Percentiles rank a stretch among this genome's conserved stretches.
phyloP scores from a whole-genome alignment of 2,113 vertebrate species.

The Oncorhynchus masou region DNA sequence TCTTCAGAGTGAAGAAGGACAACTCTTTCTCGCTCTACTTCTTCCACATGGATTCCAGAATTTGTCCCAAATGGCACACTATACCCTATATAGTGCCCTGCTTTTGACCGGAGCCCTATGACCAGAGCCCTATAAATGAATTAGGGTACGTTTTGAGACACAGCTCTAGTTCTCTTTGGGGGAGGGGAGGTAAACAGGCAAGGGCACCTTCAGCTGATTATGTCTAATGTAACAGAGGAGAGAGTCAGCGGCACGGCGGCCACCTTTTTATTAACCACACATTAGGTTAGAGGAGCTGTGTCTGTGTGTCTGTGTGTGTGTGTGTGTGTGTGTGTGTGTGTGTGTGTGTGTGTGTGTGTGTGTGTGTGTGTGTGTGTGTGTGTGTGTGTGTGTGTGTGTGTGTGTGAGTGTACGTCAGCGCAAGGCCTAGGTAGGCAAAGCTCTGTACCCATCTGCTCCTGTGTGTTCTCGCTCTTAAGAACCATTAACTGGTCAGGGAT shows the following conservation, averaged over 20 bases:
- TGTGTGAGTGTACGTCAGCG: constrained; percentile 23
- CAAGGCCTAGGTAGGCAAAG: constrained; percentile 59
- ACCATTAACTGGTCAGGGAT: constrained; percentile 59
- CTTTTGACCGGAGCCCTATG: no score
- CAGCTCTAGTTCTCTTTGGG: no score
- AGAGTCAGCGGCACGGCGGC: constrained; percentile 41
- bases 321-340: neutral
- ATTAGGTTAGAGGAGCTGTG: constrained; percentile 42
- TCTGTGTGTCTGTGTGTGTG: neutral
- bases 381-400: neutral
- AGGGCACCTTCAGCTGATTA: constrained; percentile 57
- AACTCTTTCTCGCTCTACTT: neutral
- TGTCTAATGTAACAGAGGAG: constrained; percentile 57
- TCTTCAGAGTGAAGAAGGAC: neutral
- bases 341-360: constrained; percentile 7
- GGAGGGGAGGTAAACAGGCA: constrained; percentile 1
- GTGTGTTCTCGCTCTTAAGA: constrained; percentile 66
- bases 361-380: no score
- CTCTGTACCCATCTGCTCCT: constrained; percentile 65
- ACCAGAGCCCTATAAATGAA: no score
- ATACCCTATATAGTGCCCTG: no score
- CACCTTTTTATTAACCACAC: constrained; percentile 48
- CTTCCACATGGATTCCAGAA: no score
- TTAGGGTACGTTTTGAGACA: no score
- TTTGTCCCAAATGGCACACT: no score